These are phyloP conservation scores for Athripsodes cinereus DNA, from an alignment of 2,888 invertebrate genomes.

Conservation along the genomic window DNA sequence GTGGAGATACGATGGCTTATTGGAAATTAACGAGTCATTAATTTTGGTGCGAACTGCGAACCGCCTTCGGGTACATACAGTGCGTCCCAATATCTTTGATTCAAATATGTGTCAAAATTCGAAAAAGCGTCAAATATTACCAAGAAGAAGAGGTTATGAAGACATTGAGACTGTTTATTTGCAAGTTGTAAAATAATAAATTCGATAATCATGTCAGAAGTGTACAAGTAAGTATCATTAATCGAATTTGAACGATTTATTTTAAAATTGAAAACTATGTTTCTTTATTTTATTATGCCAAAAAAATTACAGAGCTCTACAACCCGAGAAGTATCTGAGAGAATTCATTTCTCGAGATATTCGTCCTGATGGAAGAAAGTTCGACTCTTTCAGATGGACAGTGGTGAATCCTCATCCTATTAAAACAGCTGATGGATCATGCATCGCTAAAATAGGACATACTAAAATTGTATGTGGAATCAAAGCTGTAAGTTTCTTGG, in stretches of 20 bases:
- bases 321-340: constrained; percentile 69
- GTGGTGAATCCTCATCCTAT: constrained; percentile 58
- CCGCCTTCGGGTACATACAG: no score
- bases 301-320: constrained; percentile 55
- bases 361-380: constrained; percentile 72
- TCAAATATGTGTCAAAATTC: no score
- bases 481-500: constrained; percentile 60
- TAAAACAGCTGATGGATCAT: constrained; percentile 65
- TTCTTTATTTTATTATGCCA: not conserved
- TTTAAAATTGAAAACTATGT: not conserved
- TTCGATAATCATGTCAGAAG: constrained; percentile 35
- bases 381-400: constrained; percentile 63
- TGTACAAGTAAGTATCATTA: constrained; percentile 36
- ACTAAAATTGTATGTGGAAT: constrained; percentile 81
- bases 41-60: no score
- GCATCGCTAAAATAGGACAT: constrained; percentile 73
- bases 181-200: not conserved
- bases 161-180: not conserved
- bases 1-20: no score
- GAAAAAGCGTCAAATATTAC: no score
- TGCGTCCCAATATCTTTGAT: no score
- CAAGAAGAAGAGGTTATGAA: not conserved
- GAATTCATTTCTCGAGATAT: constrained; percentile 64
- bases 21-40: no score
- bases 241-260: not conserved